These are phyloP conservation scores for Entomyzon cyanotis DNA, from an alignment of 2,113 vertebrate species.

Conservation along the genomic window DNA sequence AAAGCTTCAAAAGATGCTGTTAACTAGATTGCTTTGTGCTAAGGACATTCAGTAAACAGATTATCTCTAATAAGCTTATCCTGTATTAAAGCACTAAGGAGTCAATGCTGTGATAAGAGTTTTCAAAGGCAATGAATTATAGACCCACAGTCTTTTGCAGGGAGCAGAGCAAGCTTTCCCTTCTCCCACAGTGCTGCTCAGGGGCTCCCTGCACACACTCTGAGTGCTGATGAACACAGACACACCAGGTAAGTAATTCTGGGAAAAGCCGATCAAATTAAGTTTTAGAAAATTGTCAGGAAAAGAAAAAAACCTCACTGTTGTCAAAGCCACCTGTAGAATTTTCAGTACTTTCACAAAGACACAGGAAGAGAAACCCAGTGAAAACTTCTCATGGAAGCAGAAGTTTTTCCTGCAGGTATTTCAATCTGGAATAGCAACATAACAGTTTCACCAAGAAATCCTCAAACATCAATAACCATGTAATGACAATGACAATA, in stretches of 20 bases:
- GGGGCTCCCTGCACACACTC: neutral
- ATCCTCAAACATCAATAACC: neutral
- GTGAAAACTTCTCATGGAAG: neutral
- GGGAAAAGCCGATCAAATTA: neutral
- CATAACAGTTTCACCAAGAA: neutral
- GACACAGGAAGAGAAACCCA: neutral
- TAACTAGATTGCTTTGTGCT: constrained; percentile 50
- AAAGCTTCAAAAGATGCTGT: constrained; percentile 49
- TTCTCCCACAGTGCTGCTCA: neutral
- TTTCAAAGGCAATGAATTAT: constrained; percentile 66
- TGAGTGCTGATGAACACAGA: neutral
- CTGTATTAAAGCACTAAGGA: constrained; percentile 65
- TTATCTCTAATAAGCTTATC: constrained; percentile 68
- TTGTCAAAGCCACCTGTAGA: neutral
- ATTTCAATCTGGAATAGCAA: neutral
- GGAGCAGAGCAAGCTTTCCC: neutral
- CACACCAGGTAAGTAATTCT: neutral
- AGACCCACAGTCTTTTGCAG: neutral
- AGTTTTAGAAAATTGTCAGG: neutral
- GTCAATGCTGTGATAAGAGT: constrained; percentile 57
- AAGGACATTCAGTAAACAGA: constrained; percentile 41
- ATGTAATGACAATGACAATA: neutral
- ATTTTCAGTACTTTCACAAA: neutral
- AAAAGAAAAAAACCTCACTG: neutral
- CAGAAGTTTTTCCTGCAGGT: neutral